Evolutionary conservation across 1,140 invertebrate species (phyloP), one percentile per base, ranked within the genome.

Genomic region (Hypsibius dujardini): DNA sequence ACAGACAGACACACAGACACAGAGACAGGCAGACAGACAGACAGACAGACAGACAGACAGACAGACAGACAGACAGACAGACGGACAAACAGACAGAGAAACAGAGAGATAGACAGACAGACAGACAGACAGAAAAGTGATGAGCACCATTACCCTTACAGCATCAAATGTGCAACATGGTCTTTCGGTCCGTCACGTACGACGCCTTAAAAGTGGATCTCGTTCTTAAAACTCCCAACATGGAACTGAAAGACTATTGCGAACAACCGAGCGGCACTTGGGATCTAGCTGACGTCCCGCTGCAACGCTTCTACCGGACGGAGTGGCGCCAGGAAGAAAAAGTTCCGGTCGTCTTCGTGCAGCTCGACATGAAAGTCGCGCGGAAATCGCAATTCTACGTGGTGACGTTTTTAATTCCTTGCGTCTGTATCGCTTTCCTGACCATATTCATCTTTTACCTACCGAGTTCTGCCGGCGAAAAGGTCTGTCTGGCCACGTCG

Each of bases 141-240:
- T n/a, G n/a, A n/a, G n/a, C n/a, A n/a, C n/a, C n/a, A n/a, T n/a
- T n/a, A n/a, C n/a, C 7, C 50, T 67, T 67, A 3, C 42, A 67
- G 62, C 62, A 67, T 67, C 95, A 98, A 84, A 92, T 88, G 1
- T 98, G 95, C 79, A 90, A 96, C 73, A 95, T 98, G 92, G 97
- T 97, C 80, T 98, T 98, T 75, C 94, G 95, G 1, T 96, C 92
- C 1, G 98, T 95, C 95, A 98, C 95, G 0, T 98, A 95, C 79
- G 94, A 95, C 76, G 93, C 92, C 0, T 90, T 97, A 79, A 92
- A 97, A 82, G 91, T 98, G 7, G 92, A 90, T 2, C 84, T 98
- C 71, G 88, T 88, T 0, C 84, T 95, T 45, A 91, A 93, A 77
- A 89, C 94, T 77, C 95, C 94, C 80, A 89, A 93, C 77, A 90